A percentile compares a stretch with the other conserved stretches of the same genome.
phyloP scores from a whole-genome alignment of 92 coral and sea anemone species.

The Desmophyllum pertusum region DNA sequence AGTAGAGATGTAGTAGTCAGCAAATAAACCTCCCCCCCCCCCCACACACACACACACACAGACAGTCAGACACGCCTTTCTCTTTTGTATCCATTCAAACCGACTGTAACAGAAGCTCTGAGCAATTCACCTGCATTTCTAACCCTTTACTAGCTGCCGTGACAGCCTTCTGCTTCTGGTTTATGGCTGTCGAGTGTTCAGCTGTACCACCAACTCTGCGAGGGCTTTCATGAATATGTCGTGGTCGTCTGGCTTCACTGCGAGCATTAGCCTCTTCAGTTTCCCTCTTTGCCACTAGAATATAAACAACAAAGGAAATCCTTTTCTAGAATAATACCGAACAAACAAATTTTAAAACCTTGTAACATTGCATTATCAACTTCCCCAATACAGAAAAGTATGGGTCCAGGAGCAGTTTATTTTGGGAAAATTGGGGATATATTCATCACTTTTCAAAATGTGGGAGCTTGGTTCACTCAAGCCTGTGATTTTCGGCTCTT shows the following conservation, averaged over 20 bases:
- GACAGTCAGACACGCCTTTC: background rate
- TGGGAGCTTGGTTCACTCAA: too few relatives aligned
- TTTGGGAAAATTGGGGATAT: too few relatives aligned
- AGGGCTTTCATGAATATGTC: slow-evolving; percentile 21
- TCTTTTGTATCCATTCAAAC: background rate
- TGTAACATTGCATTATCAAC: too few relatives aligned
- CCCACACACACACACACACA: too few relatives aligned
- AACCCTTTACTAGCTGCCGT: slow-evolving; percentile 21
- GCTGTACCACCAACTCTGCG: slow-evolving; percentile 28
- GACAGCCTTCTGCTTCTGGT: slow-evolving; percentile 31
- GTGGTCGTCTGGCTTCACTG: slow-evolving; percentile 24
- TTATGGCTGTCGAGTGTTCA: background rate
- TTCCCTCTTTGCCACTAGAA: slow-evolving; percentile 33
- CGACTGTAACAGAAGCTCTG: background rate
- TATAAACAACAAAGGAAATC: background rate
- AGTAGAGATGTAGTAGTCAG: too few relatives aligned
- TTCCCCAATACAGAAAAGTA: too few relatives aligned
- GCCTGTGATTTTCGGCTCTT: too few relatives aligned
- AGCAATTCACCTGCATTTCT: slow-evolving; percentile 27
- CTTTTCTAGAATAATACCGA: too few relatives aligned
- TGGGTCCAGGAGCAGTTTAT: too few relatives aligned
- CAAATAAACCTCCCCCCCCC: too few relatives aligned
- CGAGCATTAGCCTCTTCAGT: slow-evolving; percentile 26
- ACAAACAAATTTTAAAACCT: too few relatives aligned
- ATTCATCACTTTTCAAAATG: too few relatives aligned